Base-by-base conservation (phyloP, 2,888 invertebrate species). In the Hanleya hanleyi region DNA sequence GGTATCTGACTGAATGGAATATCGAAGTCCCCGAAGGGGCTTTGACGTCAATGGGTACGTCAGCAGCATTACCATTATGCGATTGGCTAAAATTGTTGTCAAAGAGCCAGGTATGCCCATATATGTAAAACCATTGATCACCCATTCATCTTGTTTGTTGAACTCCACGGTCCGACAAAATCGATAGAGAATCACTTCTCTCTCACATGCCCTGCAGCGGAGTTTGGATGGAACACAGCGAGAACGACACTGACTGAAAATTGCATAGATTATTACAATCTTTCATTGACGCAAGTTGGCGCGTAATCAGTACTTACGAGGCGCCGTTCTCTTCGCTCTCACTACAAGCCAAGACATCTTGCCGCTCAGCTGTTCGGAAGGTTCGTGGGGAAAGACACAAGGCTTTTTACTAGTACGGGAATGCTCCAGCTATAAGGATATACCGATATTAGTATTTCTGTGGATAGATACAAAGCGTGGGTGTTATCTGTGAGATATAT, bases 231-330 rank as follows among this genome's bases (percentile, higher is more conserved):
- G 15, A 57, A 57, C 57, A 29, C 1, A 4, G 22, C 2, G 12
- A 26, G 26, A 57, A 57, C 26, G 57, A 32, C 29, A 29, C 29
- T 29, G 22, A 7, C 3, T 26, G 32, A 57, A 57, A 22, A 57
- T 29, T 29, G 57, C 57, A 57, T 57, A 29, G 57, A 29, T 57
- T 57, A 57, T 57, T 57, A 57, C 22, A 57, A 57, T 57, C 29
- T 51, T 57, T 29, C 57, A 22, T 26, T 57, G 57, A 57, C 57
- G 57, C 57, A 57, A 57, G 32, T 29, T 15, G 57, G 4, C 26
- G 57, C 26, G 22, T 15, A 41, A 9, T 18, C 9, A 18, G 18
- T 12, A 12, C 9, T 12, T 12, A 9, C 41, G 18, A 18, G 18
- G 18, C 9, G 9, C 41, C 41, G 9, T 41, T 41, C 41, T 41